phyloP scores from a whole-genome alignment of 2,113 vertebrate genomes.

The Seriola dumerili region DNA sequence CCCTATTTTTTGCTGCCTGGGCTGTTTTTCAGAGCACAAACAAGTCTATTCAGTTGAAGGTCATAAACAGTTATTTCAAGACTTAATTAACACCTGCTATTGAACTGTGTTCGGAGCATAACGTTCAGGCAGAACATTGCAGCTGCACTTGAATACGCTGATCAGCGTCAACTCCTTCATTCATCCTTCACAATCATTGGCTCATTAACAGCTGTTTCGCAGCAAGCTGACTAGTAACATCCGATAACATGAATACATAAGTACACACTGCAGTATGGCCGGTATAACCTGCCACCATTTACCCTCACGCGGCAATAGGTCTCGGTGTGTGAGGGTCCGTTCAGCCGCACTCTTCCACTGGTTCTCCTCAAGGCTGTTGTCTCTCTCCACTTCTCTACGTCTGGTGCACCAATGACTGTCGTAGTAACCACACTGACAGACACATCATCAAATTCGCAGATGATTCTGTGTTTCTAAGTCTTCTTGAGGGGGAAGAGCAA shows the following conservation, averaged over 20 bases:
- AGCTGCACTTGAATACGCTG: neutral
- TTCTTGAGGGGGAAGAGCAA: no score
- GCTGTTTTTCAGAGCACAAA: neutral
- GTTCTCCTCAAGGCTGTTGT: no score
- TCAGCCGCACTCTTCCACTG: no score
- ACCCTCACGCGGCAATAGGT: no score
- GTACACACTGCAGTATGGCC: neutral
- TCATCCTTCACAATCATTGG: slow-evolving; percentile 1
- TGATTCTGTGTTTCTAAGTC: no score
- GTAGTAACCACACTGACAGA: no score
- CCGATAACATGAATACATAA: neutral
- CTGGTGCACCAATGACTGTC: no score
- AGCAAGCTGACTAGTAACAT: neutral
- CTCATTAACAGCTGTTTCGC: neutral
- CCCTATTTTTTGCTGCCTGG: neutral
- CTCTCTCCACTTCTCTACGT: no score
- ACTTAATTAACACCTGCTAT: neutral
- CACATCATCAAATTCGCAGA: no score
- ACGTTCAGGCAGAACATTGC: neutral
- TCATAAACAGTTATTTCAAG: neutral
- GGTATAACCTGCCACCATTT: no score
- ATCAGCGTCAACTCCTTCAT: neutral
- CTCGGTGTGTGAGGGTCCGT: no score
- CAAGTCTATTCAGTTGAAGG: neutral
- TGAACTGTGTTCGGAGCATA: neutral